A percentile compares a stretch with the other conserved stretches of the same genome.
Conservation (phyloP, 2,113 vertebrate genomes). For the Pterocles burchelli region DNA sequence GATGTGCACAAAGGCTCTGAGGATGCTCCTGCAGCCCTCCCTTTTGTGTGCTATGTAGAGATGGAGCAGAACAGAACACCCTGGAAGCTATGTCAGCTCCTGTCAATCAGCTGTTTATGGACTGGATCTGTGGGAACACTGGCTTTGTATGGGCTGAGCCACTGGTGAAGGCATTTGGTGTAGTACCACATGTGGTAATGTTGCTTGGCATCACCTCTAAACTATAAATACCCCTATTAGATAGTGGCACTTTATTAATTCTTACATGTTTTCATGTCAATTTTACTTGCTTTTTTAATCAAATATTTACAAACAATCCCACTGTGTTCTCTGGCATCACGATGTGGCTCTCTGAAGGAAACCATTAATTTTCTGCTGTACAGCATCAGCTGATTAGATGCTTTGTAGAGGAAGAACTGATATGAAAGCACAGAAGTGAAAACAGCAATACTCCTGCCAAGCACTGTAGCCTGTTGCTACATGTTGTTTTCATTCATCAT, state of each 20-base stretch:
- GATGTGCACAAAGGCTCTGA: background rate
- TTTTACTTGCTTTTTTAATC: conserved; percentile 28
- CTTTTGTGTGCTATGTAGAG: background rate
- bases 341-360: conserved; percentile 20
- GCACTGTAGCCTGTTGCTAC: background rate
- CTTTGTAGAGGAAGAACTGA: conserved; percentile 32
- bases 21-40: background rate
- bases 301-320: conserved; percentile 50
- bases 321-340: background rate
- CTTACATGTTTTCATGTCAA: background rate
- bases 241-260: background rate
- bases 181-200: background rate
- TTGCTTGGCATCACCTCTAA: background rate
- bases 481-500: background rate
- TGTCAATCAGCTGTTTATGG: background rate
- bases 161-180: background rate
- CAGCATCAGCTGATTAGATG: conserved; percentile 17
- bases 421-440: conserved; percentile 42
- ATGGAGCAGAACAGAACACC: background rate
- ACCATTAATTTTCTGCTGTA: conserved; percentile 48
- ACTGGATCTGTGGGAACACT: background rate
- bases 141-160: background rate
- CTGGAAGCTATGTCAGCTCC: background rate
- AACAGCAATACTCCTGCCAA: conserved; percentile 43
- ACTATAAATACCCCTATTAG: background rate